Evolutionary conservation across 2,113 vertebrate species (phyloP).

Genomic region (Pseudorhombus dupliciocellatus): DNA sequence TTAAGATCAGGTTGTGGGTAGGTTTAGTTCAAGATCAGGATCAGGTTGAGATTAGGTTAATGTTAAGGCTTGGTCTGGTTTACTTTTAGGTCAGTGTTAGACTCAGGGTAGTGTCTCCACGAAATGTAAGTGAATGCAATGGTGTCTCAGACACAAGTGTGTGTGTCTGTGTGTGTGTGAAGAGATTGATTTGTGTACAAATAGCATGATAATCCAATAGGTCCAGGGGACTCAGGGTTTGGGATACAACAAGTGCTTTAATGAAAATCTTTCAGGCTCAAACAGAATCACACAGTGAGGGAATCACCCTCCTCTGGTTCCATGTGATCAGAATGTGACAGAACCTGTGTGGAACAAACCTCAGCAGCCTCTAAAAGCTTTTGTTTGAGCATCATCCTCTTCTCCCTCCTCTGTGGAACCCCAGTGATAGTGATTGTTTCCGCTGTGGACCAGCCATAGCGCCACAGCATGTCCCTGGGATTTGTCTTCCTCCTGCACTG

Average conservation of each 20-base stretch:
- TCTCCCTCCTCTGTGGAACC: slow-evolving; percentile 3
- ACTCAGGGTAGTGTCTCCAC: no score
- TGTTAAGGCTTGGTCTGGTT: no score
- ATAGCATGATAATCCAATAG: slow-evolving; percentile 50
- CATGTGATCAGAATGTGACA: slow-evolving; percentile 47
- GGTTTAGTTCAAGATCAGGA: no score
- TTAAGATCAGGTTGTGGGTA: neutral
- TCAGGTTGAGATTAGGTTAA: neutral
- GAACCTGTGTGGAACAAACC: slow-evolving; percentile 26
- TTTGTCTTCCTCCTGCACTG: neutral
- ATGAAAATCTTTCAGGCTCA: slow-evolving; percentile 55
- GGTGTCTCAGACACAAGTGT: no score
- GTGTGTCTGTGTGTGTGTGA: neutral
- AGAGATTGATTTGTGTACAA: slow-evolving; percentile 59
- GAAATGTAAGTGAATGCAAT: no score
- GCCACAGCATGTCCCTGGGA: slow-evolving; percentile 5
- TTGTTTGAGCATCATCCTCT: neutral
- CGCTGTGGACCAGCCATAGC: slow-evolving; percentile 34
- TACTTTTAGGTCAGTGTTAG: neutral
- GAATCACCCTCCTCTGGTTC: slow-evolving; percentile 23
- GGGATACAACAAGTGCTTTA: slow-evolving; percentile 51
- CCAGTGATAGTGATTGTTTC: neutral
- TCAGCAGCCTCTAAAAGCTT: slow-evolving; percentile 4
- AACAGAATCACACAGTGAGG: slow-evolving; percentile 32
- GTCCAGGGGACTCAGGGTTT: slow-evolving; percentile 44